A percentile compares a stretch with the other conserved stretches of the same genome.
Conservation (phyloP, 2,888 invertebrate genomes). For the Bedellia somnulentella region DNA sequence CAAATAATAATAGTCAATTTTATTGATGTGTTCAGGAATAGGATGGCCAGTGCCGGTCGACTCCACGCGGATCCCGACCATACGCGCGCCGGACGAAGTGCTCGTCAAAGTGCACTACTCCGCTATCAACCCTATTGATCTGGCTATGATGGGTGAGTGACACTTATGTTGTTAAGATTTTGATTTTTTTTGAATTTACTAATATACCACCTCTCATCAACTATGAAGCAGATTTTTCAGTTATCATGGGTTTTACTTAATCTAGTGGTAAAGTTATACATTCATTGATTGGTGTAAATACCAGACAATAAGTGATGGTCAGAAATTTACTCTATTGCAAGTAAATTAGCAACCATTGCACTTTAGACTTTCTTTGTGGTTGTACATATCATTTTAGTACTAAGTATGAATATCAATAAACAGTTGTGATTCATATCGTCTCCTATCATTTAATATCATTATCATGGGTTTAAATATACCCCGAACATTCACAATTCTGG, state of each 20-base stretch:
- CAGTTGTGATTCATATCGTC: no score
- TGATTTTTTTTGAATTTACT: no score
- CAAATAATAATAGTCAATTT: background rate
- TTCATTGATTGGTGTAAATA: background rate
- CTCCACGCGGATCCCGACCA: slow-evolving; percentile 66
- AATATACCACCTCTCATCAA: slow-evolving; percentile 3
- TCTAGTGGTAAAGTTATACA: background rate
- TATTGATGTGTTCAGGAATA: background rate
- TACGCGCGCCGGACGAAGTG: slow-evolving; percentile 72
- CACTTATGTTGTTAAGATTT: no score
- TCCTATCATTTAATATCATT: no score
- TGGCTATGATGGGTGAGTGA: slow-evolving; percentile 76
- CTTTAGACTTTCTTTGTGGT: no score
- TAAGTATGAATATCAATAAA: no score
- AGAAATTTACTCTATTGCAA: no score
- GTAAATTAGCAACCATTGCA: no score
- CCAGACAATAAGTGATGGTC: background rate
- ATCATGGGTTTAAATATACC: no score
- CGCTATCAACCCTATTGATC: slow-evolving; percentile 92
- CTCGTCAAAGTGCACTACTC: slow-evolving; percentile 81
- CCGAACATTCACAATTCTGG: no score
- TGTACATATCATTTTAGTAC: no score
- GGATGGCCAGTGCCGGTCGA: slow-evolving; percentile 21
- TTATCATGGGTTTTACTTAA: background rate
- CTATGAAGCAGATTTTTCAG: background rate